Evolutionary conservation across 2,797 vertebrate species (phyloP), one percentile per base, ranked within the genome.

Genomic region (Chromobotia macracanthus): DNA sequence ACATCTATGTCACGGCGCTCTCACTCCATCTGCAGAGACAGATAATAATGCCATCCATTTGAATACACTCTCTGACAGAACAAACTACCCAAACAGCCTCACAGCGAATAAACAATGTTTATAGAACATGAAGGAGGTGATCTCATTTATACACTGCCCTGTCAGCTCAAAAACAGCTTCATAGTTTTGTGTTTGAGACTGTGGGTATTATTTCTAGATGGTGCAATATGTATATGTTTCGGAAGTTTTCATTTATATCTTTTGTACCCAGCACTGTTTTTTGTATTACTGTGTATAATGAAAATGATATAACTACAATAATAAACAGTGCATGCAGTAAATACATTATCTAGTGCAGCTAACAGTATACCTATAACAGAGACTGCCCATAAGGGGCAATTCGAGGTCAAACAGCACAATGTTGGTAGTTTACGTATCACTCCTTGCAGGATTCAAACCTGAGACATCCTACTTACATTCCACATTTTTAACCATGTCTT

Each of bases 1-100:
- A 84, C 83, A 88, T 87, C 84, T 85, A 83, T 83, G 61, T 70
- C 78, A 69, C 5, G 7, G 18, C 10, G 31, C 67, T 73, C 64
- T 81, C 79, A 12, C 28, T 31, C 46, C 31, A 25, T 75, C 75
- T 68, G 23, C 46, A 55, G 79, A 41, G 72, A 56, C 19, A 35
- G 79, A 75, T 53, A 55, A 61, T 51, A 25, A 77, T 77, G 75
- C 25, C 66, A 70, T 69, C 65, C 65, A 60, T 68, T 60, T 77
- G 66, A 77, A 77, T 69, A 68, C 35, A 56, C 51, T 67, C 35
- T 75, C 50, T 1, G 23, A 55, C 11, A 46, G 63, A 77, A 69
- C 65, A 60, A 64, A 68, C 75, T 69, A 77, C 75, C 66, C 74
- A 76, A 68, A 75, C 61, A 75, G 72, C 25, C 72, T 64, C 8